Percentiles rank a stretch among this genome's conserved stretches.
These are phyloP conservation scores for Callospermophilus lateralis DNA, from an alignment of 2,113 vertebrate genomes.

Conservation along the genomic window DNA sequence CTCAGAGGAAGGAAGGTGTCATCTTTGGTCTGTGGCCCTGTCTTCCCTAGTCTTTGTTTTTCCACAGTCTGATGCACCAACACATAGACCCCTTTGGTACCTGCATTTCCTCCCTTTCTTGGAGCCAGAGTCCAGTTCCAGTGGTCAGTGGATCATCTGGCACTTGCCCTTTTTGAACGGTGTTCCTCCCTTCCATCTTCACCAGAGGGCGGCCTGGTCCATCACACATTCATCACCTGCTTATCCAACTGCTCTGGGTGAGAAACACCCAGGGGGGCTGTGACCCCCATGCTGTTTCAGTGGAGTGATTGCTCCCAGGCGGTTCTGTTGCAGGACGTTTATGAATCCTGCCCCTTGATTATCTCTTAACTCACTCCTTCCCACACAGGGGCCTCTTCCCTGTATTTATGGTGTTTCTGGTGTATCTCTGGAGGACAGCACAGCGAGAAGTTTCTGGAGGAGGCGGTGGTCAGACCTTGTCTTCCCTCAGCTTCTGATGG, in stretches of 20 bases:
- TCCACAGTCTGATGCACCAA: background rate
- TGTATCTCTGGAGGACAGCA: background rate
- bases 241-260: background rate
- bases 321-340: background rate
- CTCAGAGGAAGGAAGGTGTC: background rate
- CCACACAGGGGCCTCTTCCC: background rate
- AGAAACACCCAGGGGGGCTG: no score
- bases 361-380: background rate
- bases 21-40: no score
- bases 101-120: background rate
- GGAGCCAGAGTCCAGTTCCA: background rate
- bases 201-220: background rate
- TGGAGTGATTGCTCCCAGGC: background rate
- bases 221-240: background rate
- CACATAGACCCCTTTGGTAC: background rate
- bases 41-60: background rate
- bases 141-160: background rate
- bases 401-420: background rate
- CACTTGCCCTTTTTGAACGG: background rate
- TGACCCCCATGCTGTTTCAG: background rate
- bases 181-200: background rate
- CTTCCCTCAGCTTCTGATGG: background rate
- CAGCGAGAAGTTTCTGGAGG: background rate
- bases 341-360: background rate
- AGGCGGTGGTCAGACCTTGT: background rate